Base-by-base conservation (phyloP, 2,797 vertebrate genomes). In the Ctenosaura bakeri region DNA sequence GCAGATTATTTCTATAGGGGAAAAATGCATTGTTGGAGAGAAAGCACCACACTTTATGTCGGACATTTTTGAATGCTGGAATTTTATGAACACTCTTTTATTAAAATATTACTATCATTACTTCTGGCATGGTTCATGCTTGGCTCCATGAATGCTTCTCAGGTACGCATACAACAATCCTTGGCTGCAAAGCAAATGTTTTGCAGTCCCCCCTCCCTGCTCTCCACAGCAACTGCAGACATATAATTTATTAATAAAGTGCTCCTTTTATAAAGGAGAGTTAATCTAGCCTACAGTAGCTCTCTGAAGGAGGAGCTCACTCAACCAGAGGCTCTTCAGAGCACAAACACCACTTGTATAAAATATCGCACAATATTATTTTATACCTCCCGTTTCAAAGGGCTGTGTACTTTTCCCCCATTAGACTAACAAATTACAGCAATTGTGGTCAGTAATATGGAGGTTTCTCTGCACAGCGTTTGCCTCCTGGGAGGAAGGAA, bases 401-500 rank as follows among this genome's bases (percentile, higher is more conserved):
- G 87, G 87, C 94, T 93, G 92, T 92, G 93, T 94, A 92, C 52
- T n/a, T 95, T 95, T 83, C 86, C 77, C 92, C 94, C 94, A 96
- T 96, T 96, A 96, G 95, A 96, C 95, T 96, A 96, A 96, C 95
- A 96, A 96, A 96, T 96, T 95, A 95, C 87, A 93, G 96, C 95
- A 95, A 95, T 96, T 95, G 95, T 95, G 95, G 96, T 96, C 95
- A 96, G 94, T 38, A 95, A 94, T 89, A 90, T 95, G 93, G 92
- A 95, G 93, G 95, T 93, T 96, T 95, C 93, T 94, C 94, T 91
- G 89, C 90, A 90, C 94, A 96, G 92, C 92, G 82, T 93, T 94
- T 7, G 90, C 88, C 94, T 92, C 95, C 92, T 86, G 92, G 94
- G 95, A 96, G 94, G 94, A 96, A 96, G 93, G 92, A 94, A 46